Percentiles rank a stretch among this genome's conserved stretches.
Conservation (phyloP, 1,140 invertebrate genomes). For the Micrasema minimum region DNA sequence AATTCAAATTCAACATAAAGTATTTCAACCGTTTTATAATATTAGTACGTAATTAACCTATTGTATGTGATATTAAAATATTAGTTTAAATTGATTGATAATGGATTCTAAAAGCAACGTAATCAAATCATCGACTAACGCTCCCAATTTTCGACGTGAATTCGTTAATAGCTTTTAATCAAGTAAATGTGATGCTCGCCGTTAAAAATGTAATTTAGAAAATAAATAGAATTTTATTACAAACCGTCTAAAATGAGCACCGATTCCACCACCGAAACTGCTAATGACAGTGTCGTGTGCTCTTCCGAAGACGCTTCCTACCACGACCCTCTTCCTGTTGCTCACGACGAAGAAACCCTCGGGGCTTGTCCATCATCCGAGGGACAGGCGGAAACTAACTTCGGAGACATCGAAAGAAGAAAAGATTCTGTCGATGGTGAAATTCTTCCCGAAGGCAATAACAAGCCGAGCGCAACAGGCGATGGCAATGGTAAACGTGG, state of each 20-base stretch:
- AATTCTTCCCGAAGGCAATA: neutral
- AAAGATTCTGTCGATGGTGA: neutral
- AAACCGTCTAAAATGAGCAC: constrained; percentile 22
- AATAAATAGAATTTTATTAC: neutral
- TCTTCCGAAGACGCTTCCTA: constrained; percentile 8
- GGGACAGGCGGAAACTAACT: neutral
- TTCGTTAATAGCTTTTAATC: no score
- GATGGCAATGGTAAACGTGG: neutral
- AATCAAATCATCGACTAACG: no score
- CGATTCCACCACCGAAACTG: constrained; percentile 14
- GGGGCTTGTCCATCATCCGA: neutral
- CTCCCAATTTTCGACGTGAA: neutral
- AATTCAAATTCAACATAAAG: no score
- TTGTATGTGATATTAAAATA: no score
- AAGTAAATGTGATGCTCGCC: no score
- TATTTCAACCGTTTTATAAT: no score
- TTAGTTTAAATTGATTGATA: no score
- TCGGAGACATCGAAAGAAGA: neutral
- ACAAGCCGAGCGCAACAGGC: neutral
- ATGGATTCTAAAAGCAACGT: no score
- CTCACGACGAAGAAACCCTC: neutral
- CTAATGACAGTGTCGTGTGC: constrained; percentile 13
- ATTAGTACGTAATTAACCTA: no score
- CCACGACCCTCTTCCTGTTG: neutral
- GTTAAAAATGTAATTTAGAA: no score